phyloP scores from a whole-genome alignment of 2,888 invertebrate species.

The Lutraria lutraria region DNA sequence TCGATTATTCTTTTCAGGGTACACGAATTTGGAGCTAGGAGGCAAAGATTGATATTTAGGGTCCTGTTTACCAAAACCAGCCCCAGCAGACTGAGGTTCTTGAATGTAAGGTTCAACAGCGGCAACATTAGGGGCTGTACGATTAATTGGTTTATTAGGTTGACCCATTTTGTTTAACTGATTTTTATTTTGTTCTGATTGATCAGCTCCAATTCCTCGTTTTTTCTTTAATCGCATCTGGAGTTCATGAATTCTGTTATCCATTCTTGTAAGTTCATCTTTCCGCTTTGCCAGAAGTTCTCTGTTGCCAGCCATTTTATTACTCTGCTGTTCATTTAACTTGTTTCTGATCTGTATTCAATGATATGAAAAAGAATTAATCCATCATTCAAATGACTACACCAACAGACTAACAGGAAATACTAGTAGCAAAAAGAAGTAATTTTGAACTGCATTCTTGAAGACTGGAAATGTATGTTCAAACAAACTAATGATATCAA shows the following conservation, averaged over 20 bases:
- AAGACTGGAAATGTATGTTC: too few relatives aligned
- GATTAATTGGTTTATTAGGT: slow-evolving; percentile 64
- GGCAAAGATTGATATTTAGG: slow-evolving; percentile 97
- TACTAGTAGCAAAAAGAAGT: too few relatives aligned
- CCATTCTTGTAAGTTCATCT: slow-evolving; percentile 96
- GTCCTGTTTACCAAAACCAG: slow-evolving; percentile 93
- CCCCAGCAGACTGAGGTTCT: slow-evolving; percentile 74
- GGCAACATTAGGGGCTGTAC: slow-evolving; percentile 83
- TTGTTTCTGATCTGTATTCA: slow-evolving; percentile 95
- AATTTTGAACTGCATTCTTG: too few relatives aligned
- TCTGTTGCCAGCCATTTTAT: slow-evolving; percentile 94
- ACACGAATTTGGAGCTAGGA: slow-evolving; percentile 93
- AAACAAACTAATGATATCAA: too few relatives aligned
- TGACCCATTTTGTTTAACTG: slow-evolving; percentile 65
- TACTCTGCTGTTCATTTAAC: slow-evolving; percentile 97
- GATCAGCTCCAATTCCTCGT: slow-evolving; percentile 90
- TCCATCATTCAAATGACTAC: neutral
- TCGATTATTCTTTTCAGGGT: slow-evolving; percentile 66
- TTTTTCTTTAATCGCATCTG: slow-evolving; percentile 96
- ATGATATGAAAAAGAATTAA: slow-evolving; percentile 70
- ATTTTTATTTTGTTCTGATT: slow-evolving; percentile 66
- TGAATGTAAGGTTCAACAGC: slow-evolving; percentile 86
- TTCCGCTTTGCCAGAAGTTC: slow-evolving; percentile 95
- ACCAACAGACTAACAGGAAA: neutral
- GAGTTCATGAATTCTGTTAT: slow-evolving; percentile 96